Evolutionary conservation across 2,113 vertebrate species (phyloP).

Genomic region (Arvicanthis niloticus): DNA sequence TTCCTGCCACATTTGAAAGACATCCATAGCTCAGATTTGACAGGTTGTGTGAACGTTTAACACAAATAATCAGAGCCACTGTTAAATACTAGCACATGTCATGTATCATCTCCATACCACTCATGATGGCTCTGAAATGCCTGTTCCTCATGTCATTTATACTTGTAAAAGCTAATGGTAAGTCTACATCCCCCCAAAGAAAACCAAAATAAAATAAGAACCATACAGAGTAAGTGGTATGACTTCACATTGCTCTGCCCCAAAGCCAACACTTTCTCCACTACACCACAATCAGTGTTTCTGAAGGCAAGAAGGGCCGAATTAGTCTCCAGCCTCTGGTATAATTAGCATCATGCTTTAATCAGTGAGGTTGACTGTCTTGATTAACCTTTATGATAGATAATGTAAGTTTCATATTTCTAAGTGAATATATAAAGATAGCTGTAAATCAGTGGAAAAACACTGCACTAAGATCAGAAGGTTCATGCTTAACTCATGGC

Average conservation of each 20-base stretch:
- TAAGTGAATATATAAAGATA: conserved; percentile 76
- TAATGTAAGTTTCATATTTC: conserved; percentile 80
- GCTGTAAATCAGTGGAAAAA: conserved; percentile 75
- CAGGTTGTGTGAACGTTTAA: conserved; percentile 37
- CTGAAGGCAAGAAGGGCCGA: conserved; percentile 76
- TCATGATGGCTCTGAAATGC: background rate
- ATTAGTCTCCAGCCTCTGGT: conserved; percentile 69
- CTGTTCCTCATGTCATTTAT: background rate
- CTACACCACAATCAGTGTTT: conserved; percentile 77
- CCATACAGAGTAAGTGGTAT: background rate
- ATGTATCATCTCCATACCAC: background rate
- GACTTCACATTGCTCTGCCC: conserved; percentile 52
- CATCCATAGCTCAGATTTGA: conserved; percentile 38
- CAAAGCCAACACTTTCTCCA: conserved; percentile 72
- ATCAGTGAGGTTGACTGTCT: conserved; percentile 81
- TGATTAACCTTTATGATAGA: conserved; percentile 83
- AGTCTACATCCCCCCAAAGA: background rate
- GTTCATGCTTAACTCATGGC: background rate
- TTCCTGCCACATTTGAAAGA: conserved; percentile 67
- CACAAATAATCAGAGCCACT: conserved; percentile 12
- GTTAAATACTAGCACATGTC: conserved; percentile 28
- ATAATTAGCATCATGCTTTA: conserved; percentile 80
- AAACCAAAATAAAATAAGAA: background rate
- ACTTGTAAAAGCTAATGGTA: background rate
- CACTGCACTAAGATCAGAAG: conserved; percentile 54